phyloP scores from a whole-genome alignment of 2,888 invertebrate species.

The Hypsopygia costalis region DNA sequence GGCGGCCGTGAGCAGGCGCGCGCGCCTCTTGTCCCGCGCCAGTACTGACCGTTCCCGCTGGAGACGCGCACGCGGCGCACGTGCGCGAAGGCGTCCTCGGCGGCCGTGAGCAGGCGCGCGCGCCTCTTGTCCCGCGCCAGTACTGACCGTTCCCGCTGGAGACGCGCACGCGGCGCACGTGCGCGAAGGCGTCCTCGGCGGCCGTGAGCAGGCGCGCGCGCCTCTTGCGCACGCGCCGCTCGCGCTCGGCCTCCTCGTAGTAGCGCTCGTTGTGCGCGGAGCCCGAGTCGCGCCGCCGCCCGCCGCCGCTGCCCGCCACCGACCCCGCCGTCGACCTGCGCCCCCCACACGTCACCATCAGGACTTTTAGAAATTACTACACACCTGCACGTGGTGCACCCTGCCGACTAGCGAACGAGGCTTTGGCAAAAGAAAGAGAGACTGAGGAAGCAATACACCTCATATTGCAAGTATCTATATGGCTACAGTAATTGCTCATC shows the following conservation, averaged over 20 bases:
- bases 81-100: constrained; percentile 99
- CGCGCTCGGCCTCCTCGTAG: constrained; percentile 99
- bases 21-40: constrained; percentile 73
- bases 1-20: constrained; percentile 93
- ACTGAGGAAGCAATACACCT: too few species aligned
- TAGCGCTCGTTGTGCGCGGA: constrained; percentile 98
- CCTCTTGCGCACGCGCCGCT: constrained; percentile 94
- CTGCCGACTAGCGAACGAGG: too few species aligned
- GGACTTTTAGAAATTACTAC: too few species aligned
- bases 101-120: constrained; percentile 93
- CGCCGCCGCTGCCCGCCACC: constrained; percentile 81
- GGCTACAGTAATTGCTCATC: too few species aligned
- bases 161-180: constrained; percentile 90
- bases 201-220: constrained; percentile 94
- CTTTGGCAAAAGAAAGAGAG: too few species aligned
- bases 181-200: constrained; percentile 98
- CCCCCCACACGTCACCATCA: too few species aligned
- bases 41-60: constrained; percentile 48
- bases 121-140: constrained; percentile 58
- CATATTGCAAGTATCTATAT: too few species aligned
- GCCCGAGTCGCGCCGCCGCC: constrained; percentile 91
- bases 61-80: constrained; percentile 87
- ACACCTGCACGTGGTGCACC: too few species aligned
- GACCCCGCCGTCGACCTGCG: constrained; percentile 53
- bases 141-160: constrained; percentile 47